A percentile compares a stretch with the other conserved stretches of the same genome.
Conservation (phyloP, 1,140 invertebrate genomes). For the Drosophila virilis region DNA sequence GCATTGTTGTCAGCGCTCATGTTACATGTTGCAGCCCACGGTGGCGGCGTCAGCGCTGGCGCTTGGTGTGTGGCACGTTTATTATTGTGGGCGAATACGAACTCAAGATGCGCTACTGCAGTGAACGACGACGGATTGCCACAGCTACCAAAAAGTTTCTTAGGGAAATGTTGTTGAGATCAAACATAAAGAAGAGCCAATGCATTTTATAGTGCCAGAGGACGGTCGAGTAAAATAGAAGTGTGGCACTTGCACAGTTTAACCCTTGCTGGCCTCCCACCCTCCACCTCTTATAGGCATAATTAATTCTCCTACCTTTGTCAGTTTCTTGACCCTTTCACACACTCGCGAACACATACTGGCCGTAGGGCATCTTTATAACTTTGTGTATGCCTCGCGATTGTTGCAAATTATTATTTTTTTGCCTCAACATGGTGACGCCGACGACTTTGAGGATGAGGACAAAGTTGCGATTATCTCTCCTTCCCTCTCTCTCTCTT, state of each 20-base stretch:
- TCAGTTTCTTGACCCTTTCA: constrained; percentile 45
- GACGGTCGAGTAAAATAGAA: not conserved
- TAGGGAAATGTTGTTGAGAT: too few relatives aligned
- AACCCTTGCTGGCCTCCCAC: constrained; percentile 11
- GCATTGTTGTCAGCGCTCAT: constrained; percentile 77
- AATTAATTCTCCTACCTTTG: constrained; percentile 30
- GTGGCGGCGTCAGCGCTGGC: constrained; percentile 29
- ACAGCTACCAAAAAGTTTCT: not conserved
- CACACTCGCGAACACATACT: constrained; percentile 4
- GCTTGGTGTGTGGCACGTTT: constrained; percentile 66
- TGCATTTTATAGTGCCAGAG: not conserved
- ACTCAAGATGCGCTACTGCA: constrained; percentile 49
- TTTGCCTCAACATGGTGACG: constrained; percentile 19
- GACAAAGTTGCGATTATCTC: constrained; percentile 62
- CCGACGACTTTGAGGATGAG: constrained; percentile 27
- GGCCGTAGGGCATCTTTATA: constrained; percentile 58
- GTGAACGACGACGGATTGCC: not conserved
- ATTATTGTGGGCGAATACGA: constrained; percentile 32
- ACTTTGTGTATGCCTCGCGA: constrained; percentile 26
- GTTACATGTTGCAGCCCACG: constrained; percentile 53
- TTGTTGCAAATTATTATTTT: constrained; percentile 64
- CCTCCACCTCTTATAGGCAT: not conserved
- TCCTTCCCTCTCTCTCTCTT: not conserved
- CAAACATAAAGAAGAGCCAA: not conserved
- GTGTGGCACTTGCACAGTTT: constrained; percentile 16